Evolutionary conservation across 2,797 vertebrate genomes (phyloP), one percentile per base, ranked within the genome.

Genomic region (Paratrypauchen microcephalus): DNA sequence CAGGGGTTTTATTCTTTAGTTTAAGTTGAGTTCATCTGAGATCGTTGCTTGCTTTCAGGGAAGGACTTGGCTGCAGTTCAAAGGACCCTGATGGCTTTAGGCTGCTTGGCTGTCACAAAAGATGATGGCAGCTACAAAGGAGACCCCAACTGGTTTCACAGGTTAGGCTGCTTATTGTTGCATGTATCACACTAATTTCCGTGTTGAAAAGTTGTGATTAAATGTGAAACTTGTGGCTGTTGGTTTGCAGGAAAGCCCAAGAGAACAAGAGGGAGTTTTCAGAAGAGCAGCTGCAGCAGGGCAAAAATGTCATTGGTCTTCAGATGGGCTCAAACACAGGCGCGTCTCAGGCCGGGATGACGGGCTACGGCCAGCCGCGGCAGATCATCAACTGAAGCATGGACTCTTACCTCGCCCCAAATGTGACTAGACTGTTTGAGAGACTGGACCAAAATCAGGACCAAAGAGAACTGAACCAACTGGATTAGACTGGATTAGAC

Each of bases 321-420:
- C 97, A 99, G 89, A 99, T 99, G 97, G 97, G 97, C 68, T 96
- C 88, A 86, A 99, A 99, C 88, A 94, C 90, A 89, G 96, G 96
- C 23, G 97, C 97, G 32, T 95, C 96, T 67, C 97, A 98, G 90
- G 91, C 96, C 0, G 97, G 97, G 74, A 98, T 97, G 96, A 97
- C 95, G 0, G 94, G 96, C 72, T 99, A 99, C 0, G 97, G 97
- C 4, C 92, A 83, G 56, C 94, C 92, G 70, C 91, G 97, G 86
- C 97, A 99, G 93, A 99, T 98, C 90, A 93, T 97, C 79, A 95
- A 96, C 58, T 65, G 54, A 76, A 54, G 59, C 74, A 83, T 66
- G 76, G 66, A 75, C 58, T 82, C 59, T 74, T 47, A 83, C 72
- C 71, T 69, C 64, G 61, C 68, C 71, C 64, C n/a, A 72, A 74